Conservation (phyloP, 2,888 invertebrate genomes). For the Theretra japonica region DNA sequence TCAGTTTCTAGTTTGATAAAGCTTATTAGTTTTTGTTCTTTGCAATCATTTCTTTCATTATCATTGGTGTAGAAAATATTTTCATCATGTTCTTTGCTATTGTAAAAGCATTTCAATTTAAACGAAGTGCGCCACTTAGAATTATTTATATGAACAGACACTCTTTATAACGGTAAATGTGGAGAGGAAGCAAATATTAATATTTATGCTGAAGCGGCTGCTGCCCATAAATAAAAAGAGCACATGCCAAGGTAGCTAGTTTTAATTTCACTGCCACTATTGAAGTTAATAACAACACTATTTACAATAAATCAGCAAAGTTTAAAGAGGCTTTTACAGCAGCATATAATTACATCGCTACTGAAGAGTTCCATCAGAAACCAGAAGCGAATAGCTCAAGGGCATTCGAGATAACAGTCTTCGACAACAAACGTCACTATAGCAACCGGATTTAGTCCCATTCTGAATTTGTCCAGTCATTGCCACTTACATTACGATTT, state of each 20-base stretch:
- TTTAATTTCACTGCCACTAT: no score
- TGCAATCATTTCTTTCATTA: constrained; percentile 2
- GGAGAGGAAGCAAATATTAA: neutral
- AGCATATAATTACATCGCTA: no score
- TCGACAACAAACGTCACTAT: constrained; percentile 2
- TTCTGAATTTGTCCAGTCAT: constrained; percentile 31
- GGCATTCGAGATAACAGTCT: constrained; percentile 8
- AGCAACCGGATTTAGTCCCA: constrained; percentile 25
- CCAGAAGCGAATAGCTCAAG: constrained; percentile 16
- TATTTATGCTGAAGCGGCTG: no score
- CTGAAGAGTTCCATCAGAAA: neutral
- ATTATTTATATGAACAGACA: neutral
- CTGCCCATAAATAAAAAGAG: no score
- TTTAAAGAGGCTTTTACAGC: no score
- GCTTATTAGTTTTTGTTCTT: neutral
- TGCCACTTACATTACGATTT: constrained; percentile 26
- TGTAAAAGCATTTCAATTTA: neutral
- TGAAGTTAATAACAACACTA: no score
- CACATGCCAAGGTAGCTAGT: no score
- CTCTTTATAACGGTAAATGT: neutral
- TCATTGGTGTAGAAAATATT: neutral
- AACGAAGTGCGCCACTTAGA: neutral
- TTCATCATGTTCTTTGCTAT: neutral
- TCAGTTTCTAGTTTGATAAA: constrained; percentile 5
- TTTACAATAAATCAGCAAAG: no score